phyloP scores from a whole-genome alignment of 1,140 invertebrate genomes.

The Cotesia vestalis region DNA sequence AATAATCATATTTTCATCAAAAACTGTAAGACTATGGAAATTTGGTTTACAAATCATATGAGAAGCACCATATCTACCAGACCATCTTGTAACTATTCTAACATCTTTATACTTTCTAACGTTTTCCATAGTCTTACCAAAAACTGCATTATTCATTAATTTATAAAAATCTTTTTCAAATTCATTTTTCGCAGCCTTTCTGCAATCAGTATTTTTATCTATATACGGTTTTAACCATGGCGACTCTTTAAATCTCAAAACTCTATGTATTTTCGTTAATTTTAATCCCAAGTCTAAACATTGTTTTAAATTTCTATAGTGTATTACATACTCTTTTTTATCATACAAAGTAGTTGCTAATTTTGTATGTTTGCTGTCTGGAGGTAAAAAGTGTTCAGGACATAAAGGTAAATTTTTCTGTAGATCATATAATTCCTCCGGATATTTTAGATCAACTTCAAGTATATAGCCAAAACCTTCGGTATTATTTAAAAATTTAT shows the following conservation, averaged over 20 bases:
- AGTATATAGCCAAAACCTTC: no score
- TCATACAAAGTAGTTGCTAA: neutral
- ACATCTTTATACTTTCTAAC: neutral
- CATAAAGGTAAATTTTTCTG: no score
- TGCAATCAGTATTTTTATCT: neutral
- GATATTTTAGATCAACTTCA: no score
- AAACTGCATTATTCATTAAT: neutral
- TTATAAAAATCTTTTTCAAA: neutral
- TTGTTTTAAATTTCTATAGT: neutral
- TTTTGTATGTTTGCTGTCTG: no score
- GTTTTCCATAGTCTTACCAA: no score
- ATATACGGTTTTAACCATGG: no score
- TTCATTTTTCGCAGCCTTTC: neutral
- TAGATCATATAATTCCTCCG: no score
- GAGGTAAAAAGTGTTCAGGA: no score
- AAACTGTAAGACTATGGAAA: slow-evolving; percentile 1
- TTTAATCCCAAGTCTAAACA: neutral
- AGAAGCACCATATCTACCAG: neutral
- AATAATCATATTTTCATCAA: neutral
- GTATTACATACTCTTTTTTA: neutral
- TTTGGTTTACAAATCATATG: neutral
- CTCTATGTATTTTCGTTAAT: no score
- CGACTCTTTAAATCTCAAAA: no score
- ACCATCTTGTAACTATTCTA: neutral
- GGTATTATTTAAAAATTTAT: no score